Evolutionary conservation across 2,888 invertebrate species (phyloP), one percentile per base, ranked within the genome.

Genomic region (Himalopsyche anomala): DNA sequence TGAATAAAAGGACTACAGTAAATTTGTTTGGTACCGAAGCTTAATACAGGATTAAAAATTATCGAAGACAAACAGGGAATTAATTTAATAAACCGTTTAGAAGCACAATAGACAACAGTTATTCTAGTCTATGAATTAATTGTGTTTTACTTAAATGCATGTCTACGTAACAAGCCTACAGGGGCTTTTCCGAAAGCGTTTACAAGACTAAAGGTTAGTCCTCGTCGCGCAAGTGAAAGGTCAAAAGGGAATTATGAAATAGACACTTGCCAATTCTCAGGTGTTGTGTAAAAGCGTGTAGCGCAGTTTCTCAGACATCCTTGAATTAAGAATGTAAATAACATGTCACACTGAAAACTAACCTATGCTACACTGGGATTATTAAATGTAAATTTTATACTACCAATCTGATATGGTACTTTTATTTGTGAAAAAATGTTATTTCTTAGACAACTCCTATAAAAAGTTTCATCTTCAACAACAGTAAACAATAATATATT

Each of bases 171-270:
- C 74, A 36, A 74, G 28, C 74, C 74, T 15, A 36, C 38, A 74
- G 74, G 15, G 74, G 74, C 74, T 74, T 74, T 74, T 38, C 19
- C 74, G 38, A 36, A 74, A 36, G 74, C 38, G 74, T 74, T 74
- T 74, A 74, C 74, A 19, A 74, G 74, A 74, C 74, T 38, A 74
- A 74, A 74, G 74, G 74, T 62, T 38, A 74, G 38, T 5, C 74
- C 74, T 38, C 38, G 38, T 15, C 6, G 74, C 9, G 36, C 15
- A 5, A 74, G 74, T 36, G 74, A 74, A 74, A 74, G 74, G 74
- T 74, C 74, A 74, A 74, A 74, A 15, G 74, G 74, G 74, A 74
- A 74, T 74, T 74, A 74, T 74, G 74, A 74, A 74, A 74, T 74
- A 38, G 74, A 38, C 74, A 38, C 36, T 74, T 74, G 74, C 38